Evolutionary conservation across 1,140 invertebrate genomes (phyloP), one percentile per base, ranked within the genome.

Genomic region (Pseudomyrmex concolor): DNA sequence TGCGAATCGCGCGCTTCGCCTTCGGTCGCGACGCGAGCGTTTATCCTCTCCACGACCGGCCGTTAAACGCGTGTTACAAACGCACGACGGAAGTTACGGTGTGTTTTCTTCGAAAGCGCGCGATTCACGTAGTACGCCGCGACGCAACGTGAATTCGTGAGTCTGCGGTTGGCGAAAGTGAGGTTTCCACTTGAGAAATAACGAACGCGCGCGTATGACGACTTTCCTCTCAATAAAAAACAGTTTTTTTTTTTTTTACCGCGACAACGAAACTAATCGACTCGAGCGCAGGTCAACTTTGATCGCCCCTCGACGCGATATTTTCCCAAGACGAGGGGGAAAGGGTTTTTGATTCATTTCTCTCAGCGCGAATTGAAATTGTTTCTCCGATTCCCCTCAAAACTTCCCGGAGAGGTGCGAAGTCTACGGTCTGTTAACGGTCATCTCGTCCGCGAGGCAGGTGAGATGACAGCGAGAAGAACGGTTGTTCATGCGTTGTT

Each of bases 1-100:
- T 77, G 77, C 89, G 86, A 90, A 90, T 90, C 81, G 78, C 60
- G 60, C 85, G 15, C 70, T 25, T 77, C 66, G 55, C 22, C 51
- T 45, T 57, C 60, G 45, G 51, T 10, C 22, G 60, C 72, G 60
- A 73, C 60, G 59, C 59, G 64, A 25, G 57, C 64, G 84, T 84
- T 78, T 82, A 74, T 62, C 78, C 71, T 82, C 59, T 22, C 45
- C 34, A 13, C 50, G 59, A 25, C 48, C 62, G 55, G 60, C 57
- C 70, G 59, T 82, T 82, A 82, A 72, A 80, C 19, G 54, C 54
- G 48, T 48, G 60, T 76, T 76, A 76, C 48, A 34, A 34, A 76
- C 60, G 73, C 59, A 60, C 62, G 72, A 59, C 43, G 19, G 54
- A 10, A 71, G 66, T 67, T 50, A 70, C 54, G 64, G 64, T 7